Evolutionary conservation across 2,888 invertebrate species (phyloP).

Genomic region (Yponomeuta plumbellus): DNA sequence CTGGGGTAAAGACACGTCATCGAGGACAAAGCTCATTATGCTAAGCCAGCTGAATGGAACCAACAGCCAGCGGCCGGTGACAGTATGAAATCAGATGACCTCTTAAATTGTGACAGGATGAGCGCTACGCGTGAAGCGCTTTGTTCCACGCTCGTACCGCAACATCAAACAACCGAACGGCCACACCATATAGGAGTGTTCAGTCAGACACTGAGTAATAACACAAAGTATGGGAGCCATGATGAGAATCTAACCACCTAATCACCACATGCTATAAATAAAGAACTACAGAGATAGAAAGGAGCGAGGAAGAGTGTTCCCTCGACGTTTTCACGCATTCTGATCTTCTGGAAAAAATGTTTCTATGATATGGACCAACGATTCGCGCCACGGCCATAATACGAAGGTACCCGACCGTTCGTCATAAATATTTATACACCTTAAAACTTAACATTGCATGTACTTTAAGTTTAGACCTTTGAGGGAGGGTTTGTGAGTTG

Average conservation of each 20-base stretch:
- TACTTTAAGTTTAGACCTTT: too few relatives aligned
- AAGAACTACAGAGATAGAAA: too few relatives aligned
- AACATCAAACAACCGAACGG: background rate
- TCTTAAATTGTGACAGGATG: constrained; percentile 50
- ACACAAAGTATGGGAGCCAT: too few relatives aligned
- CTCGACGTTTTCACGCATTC: too few relatives aligned
- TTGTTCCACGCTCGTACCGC: constrained; percentile 36
- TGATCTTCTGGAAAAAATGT: too few relatives aligned
- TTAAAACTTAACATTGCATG: background rate
- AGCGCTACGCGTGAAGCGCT: constrained; percentile 49
- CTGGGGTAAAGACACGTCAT: constrained; percentile 1
- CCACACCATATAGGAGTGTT: background rate
- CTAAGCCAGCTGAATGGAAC: constrained; percentile 6
- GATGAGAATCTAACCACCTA: too few relatives aligned
- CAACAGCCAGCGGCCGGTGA: constrained; percentile 28
- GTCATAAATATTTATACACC: constrained; percentile 14
- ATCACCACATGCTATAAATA: too few relatives aligned
- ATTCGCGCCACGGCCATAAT: constrained; percentile 56
- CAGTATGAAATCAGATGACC: constrained; percentile 52
- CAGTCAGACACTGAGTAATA: too few relatives aligned
- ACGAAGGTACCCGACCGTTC: constrained; percentile 20
- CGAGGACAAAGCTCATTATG: constrained; percentile 1
- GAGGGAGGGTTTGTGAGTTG: too few relatives aligned
- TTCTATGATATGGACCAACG: too few relatives aligned
- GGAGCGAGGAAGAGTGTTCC: too few relatives aligned